These are phyloP conservation scores for Oncopeltus fasciatus DNA, from an alignment of 1,140 invertebrate genomes.

Conservation along the genomic window DNA sequence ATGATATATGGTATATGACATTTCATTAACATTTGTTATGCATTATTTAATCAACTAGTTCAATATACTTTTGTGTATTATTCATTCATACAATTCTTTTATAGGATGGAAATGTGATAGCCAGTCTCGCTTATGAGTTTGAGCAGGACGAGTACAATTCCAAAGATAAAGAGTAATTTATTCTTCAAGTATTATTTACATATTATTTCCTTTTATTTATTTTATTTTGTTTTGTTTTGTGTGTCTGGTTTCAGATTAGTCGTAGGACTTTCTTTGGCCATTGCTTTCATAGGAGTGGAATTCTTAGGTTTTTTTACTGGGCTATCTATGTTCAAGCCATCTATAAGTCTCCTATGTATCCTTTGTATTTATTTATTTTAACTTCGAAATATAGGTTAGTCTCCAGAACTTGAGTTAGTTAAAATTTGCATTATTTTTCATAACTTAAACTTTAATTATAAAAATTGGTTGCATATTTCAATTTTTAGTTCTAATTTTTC, in stretches of 20 bases:
- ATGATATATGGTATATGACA: too few relatives aligned
- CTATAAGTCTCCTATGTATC: conserved; percentile 18
- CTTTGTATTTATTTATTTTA: conserved; percentile 8
- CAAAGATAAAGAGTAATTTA: conserved; percentile 16
- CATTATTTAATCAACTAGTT: too few relatives aligned
- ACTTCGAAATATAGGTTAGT: background rate
- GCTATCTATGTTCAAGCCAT: conserved; percentile 17
- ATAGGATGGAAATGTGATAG: conserved; percentile 16
- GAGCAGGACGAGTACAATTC: conserved; percentile 15
- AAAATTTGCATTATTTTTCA: background rate
- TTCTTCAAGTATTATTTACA: background rate
- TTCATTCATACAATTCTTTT: background rate
- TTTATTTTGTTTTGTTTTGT: background rate
- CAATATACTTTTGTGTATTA: too few relatives aligned
- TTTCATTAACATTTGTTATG: too few relatives aligned
- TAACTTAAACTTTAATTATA: background rate
- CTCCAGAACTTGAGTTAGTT: background rate
- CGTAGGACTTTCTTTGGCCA: conserved; percentile 15
- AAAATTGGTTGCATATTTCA: background rate
- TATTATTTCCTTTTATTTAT: background rate
- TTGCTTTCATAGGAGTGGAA: conserved; percentile 15
- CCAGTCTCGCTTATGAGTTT: conserved; percentile 17
- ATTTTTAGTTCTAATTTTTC: background rate
- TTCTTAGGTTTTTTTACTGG: conserved; percentile 18
- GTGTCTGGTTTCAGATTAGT: conserved; percentile 12